Evolutionary conservation across 2,888 invertebrate species (phyloP).

Genomic region (Lottia gigantea): DNA sequence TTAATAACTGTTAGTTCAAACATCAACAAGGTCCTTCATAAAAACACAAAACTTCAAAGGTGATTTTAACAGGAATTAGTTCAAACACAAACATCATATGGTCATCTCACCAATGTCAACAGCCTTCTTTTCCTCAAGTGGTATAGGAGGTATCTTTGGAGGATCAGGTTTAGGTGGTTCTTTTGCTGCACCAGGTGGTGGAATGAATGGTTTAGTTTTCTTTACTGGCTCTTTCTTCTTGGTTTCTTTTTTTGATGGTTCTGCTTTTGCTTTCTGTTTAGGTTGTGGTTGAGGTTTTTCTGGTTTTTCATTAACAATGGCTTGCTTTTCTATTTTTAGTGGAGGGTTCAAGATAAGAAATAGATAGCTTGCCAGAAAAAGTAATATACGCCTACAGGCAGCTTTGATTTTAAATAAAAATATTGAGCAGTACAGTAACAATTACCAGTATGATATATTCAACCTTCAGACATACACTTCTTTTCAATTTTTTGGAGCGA

Average conservation of each 20-base stretch:
- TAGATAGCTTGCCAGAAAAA: no score
- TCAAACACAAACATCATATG: background rate
- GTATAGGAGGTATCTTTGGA: background rate
- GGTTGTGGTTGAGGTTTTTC: background rate
- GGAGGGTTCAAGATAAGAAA: background rate
- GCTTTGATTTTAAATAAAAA: no score
- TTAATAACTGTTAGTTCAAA: no score
- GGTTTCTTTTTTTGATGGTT: background rate
- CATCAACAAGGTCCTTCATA: no score
- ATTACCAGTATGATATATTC: no score
- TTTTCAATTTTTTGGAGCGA: no score
- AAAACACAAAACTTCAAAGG: no score
- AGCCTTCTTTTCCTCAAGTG: background rate
- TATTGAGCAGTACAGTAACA: no score
- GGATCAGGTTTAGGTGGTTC: slow-evolving; percentile 6
- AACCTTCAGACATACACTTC: no score
- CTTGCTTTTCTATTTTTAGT: background rate
- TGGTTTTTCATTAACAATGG: background rate
- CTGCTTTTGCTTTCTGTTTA: background rate
- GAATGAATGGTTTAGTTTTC: background rate
- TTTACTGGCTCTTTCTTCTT: slow-evolving; percentile 10
- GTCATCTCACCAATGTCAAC: slow-evolving; percentile 1
- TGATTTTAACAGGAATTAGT: no score
- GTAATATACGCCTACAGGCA: no score
- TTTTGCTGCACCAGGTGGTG: background rate